Evolutionary conservation across 1,140 invertebrate genomes (phyloP), one percentile per base, ranked within the genome.

Genomic region (Zaprionus inermis): DNA sequence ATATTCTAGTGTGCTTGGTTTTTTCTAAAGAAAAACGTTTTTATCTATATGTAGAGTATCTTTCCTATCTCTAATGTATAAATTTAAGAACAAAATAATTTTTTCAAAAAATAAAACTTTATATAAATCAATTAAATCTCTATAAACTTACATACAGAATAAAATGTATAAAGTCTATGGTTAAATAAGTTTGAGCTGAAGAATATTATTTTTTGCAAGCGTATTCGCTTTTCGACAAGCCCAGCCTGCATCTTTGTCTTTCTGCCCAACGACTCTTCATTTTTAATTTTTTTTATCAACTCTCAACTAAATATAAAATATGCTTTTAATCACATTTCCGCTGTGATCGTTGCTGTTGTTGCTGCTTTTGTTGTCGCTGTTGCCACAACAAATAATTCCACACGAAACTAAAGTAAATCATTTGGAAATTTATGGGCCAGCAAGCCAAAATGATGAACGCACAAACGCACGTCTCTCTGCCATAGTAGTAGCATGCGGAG

Each of bases 381-480:
- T 60, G 56, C 57, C 49, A 69, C 70, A 74, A 83, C 84, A 81
- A 84, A 91, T 91, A 91, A 91, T 89, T 91, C 88, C 88, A 91
- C 88, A 91, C 78, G 83, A 91, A 91, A 91, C 78, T 89, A 91
- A 91, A 91, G 89, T 91, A 91, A 91, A 91, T 91, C 83, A 91
- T 91, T 91, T 91, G 85, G 78, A 89, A 90, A 91, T 91, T 91
- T 91, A 91, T 91, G 89, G 73, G 89, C 65, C 70, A 81, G 57
- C 79, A 69, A 63, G 61, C 75, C 81, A 67, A 71, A 76, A 72
- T 76, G 74, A 79, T 67, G 63, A 79, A 81, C 68, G 70, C 75
- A 80, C 78, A 76, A 64, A 69, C 52, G 69, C 72, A 72, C 72
- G 60, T 75, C 59, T 57, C 32, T 57, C 22, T 46, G 54, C 59